phyloP scores from a whole-genome alignment of 2,113 vertebrate species.

The Antennarius striatus region DNA sequence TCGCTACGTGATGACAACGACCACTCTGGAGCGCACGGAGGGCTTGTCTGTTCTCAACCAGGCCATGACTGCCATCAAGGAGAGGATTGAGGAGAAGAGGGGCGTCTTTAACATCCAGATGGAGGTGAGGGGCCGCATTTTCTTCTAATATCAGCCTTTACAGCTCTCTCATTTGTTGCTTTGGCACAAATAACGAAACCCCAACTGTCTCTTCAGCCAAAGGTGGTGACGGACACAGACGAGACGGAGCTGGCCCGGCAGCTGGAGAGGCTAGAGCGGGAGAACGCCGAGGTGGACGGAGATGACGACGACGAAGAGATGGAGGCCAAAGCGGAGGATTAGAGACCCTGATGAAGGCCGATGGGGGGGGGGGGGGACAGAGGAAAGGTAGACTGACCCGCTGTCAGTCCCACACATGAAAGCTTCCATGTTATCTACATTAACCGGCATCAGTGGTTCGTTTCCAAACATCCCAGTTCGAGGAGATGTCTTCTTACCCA shows the following conservation, averaged over 20 bases:
- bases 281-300: conserved; percentile 97
- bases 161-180: neutral
- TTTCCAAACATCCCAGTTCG: conserved; percentile 44
- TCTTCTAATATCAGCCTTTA: neutral
- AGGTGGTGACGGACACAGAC: conserved; percentile 97
- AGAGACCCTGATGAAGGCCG: conserved; percentile 46
- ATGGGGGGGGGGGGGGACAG: conserved; percentile 8
- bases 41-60: conserved; percentile 96
- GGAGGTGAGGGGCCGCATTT: conserved; percentile 81
- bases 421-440: conserved; percentile 58
- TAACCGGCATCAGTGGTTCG: conserved; percentile 47
- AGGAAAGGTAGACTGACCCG: conserved; percentile 39
- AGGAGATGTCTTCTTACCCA: conserved; percentile 14
- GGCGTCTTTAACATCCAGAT: conserved; percentile 98
- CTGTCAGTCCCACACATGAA: conserved; percentile 49
- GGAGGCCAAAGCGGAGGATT: conserved; percentile 97
- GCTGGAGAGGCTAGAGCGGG: conserved; percentile 92
- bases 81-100: conserved; percentile 97
- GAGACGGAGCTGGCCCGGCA: conserved; percentile 96
- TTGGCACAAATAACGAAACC: neutral
- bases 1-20: conserved; percentile 99
- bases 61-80: conserved; percentile 98
- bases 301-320: conserved; percentile 97
- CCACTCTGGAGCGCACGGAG: conserved; percentile 96
- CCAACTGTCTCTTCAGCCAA: conserved; percentile 79